phyloP scores from a whole-genome alignment of 1,140 invertebrate species.

The Ectropis grisescens region DNA sequence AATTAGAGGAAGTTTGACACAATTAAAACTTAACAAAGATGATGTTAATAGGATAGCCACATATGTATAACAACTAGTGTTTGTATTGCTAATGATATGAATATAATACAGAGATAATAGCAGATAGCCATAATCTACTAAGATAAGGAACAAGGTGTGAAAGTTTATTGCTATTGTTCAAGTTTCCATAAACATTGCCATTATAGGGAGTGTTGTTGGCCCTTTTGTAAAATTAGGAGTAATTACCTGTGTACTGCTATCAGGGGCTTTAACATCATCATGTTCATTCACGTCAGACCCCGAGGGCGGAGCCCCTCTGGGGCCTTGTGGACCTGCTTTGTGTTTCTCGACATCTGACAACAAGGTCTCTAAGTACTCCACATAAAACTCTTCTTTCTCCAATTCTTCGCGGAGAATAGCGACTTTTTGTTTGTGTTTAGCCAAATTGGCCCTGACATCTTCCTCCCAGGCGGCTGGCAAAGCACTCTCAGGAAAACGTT shows the following conservation, averaged over 20 bases:
- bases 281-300: slow-evolving; percentile 39
- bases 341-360: slow-evolving; percentile 86
- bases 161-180: too few relatives aligned
- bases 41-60: too few relatives aligned
- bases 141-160: too few relatives aligned
- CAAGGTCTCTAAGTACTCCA: slow-evolving; percentile 87
- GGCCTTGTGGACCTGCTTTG: slow-evolving; percentile 61
- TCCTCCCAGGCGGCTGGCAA: slow-evolving; percentile 92
- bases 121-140: too few relatives aligned
- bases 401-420: slow-evolving; percentile 84
- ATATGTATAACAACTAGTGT: too few relatives aligned
- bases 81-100: too few relatives aligned
- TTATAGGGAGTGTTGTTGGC: too few relatives aligned
- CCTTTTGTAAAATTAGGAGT: too few relatives aligned
- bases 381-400: slow-evolving; percentile 91
- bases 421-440: slow-evolving; percentile 89
- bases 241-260: slow-evolving; percentile 68
- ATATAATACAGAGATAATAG: too few relatives aligned
- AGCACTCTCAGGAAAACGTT: slow-evolving; percentile 89
- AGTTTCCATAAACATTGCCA: too few relatives aligned
- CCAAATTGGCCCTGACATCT: slow-evolving; percentile 88
- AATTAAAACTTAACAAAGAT: too few relatives aligned
- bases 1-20: too few relatives aligned
- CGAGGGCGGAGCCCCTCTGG: slow-evolving; percentile 49
- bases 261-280: slow-evolving; percentile 61